phyloP scores from a whole-genome alignment of 2,113 vertebrate species.

The Cepphus grylle region DNA sequence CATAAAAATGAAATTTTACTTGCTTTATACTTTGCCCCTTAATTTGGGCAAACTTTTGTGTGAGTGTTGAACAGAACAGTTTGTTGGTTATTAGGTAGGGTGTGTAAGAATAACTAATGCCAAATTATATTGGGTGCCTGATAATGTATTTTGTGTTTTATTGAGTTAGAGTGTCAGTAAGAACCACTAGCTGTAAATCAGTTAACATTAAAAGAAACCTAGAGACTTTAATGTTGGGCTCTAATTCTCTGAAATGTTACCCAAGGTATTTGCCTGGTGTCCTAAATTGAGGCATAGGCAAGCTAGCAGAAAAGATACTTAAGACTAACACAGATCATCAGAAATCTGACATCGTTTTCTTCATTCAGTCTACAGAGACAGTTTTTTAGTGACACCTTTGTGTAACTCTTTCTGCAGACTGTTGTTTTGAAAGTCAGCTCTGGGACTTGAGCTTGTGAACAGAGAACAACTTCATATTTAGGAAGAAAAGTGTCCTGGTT shows the following conservation, averaged over 20 bases:
- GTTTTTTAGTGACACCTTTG: neutral
- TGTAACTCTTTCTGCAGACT: neutral
- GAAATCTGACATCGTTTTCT: neutral
- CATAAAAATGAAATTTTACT: neutral
- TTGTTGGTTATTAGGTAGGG: neutral
- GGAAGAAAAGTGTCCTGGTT: neutral
- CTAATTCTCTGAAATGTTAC: neutral
- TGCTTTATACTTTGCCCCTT: neutral
- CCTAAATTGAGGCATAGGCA: neutral
- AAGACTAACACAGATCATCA: neutral
- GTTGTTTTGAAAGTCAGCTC: neutral
- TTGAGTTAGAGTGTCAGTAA: neutral
- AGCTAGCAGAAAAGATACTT: neutral
- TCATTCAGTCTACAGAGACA: neutral
- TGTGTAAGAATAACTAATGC: neutral
- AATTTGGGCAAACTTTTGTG: neutral
- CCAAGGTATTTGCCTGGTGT: neutral
- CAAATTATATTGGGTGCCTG: neutral
- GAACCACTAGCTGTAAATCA: neutral
- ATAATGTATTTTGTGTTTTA: neutral
- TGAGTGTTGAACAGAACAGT: neutral
- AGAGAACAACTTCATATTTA: neutral
- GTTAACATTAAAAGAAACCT: neutral
- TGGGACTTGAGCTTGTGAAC: neutral
- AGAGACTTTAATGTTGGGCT: neutral